Base-by-base conservation (phyloP, 1,140 invertebrate genomes). In the Phthorimaea operculella region DNA sequence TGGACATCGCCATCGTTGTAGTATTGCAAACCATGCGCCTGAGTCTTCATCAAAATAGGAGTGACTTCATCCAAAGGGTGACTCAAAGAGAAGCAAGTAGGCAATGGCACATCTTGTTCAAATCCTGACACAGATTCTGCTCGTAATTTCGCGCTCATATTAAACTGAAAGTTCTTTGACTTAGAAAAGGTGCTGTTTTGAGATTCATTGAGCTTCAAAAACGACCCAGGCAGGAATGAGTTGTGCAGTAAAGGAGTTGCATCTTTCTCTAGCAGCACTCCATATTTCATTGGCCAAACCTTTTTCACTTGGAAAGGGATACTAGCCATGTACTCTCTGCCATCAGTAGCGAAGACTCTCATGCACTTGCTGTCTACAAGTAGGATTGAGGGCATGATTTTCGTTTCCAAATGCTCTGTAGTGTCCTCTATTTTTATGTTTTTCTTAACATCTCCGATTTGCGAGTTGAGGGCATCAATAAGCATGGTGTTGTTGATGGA, bases 41-140 rank as follows among this genome's bases (percentile, higher is more conserved):
- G 71, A 1, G 82, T 80, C 70, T 92, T 93, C 36, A 93, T 89
- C 6, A 96, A 85, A 33, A 97, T 89, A 4, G 95, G 95, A 53
- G 91, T 91, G 33, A 96, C 92, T 85, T 97, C 96, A 85, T 97
- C 93, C 33, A 97, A 83, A 1, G 95, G 95, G 88, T 97, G 94
- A 16, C 92, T 87, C 62, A 97, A 82, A 33, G 94, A 95, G 83
- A 94, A 97, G 45, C 94, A 86, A 1, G 90, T 90, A 0, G 92
- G 91, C 64, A 92, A 75, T 1, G 75, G 71, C 50, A 76, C 73
- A 44, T 86, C 83, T 5, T 73, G 67, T 21, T 85, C 82, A 47
- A 67, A 80, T 0, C 67, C 79, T n/a, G 75, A 76, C 8, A 77
- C 60, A 1, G 79, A 82, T 47, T 83, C 79, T 0, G 72, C 70